Evolutionary conservation across 2,797 vertebrate genomes (phyloP).

Genomic region (Alosa sapidissima): DNA sequence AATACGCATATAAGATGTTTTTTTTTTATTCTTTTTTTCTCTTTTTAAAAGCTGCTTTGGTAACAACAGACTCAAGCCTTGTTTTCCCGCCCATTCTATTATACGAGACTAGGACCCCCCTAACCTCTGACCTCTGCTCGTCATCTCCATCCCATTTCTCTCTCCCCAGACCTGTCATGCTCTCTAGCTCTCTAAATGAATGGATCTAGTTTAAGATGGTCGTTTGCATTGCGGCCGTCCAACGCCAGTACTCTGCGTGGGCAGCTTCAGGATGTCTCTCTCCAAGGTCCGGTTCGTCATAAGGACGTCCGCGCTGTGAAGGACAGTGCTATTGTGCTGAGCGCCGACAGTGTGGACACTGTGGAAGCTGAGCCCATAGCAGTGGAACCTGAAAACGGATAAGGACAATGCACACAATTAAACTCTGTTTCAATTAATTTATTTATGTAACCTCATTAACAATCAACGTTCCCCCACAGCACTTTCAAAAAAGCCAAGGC

Average conservation of each 20-base stretch:
- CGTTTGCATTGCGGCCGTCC: conserved; percentile 57
- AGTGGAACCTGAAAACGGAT: conserved; percentile 78
- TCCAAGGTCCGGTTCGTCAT: conserved; percentile 84
- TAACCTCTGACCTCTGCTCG: conserved; percentile 49
- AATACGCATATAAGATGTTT: conserved; percentile 98
- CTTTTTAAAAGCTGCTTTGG: conserved; percentile 99
- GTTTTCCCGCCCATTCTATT: conserved; percentile 80
- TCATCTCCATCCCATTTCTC: neutral
- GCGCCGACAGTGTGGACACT: conserved; percentile 92
- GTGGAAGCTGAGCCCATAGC: conserved; percentile 90
- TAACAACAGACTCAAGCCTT: conserved; percentile 97
- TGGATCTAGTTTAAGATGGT: conserved; percentile 66
- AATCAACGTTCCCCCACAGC: neutral
- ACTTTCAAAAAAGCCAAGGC: neutral
- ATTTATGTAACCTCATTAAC: neutral
- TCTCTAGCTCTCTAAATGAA: conserved; percentile 72
- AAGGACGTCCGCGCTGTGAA: conserved; percentile 98
- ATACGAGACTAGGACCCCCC: conserved; percentile 76
- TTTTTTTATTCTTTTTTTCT: conserved; percentile 76
- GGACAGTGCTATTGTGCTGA: conserved; percentile 96
- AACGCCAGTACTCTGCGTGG: conserved; percentile 53
- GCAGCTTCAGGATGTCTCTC: conserved; percentile 67
- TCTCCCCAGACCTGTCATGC: conserved; percentile 38
- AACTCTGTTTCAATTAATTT: neutral
- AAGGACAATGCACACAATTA: neutral